Evolutionary conservation across 2,888 invertebrate genomes (phyloP).

Genomic region (Cheilosia pagana): DNA sequence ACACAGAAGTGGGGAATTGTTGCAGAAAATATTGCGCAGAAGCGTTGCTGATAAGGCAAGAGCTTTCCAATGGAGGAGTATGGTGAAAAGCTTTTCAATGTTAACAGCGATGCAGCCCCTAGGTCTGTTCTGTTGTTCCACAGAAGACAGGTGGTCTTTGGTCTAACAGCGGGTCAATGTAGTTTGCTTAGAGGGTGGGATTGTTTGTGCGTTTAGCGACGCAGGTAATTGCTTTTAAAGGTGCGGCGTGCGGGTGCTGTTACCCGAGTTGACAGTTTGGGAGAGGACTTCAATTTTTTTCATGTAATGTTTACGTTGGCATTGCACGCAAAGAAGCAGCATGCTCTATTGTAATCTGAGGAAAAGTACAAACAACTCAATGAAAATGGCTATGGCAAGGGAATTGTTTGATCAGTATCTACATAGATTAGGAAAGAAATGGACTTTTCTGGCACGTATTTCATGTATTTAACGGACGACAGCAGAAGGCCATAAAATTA

Average conservation of each 20-base stretch:
- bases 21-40: slow-evolving; percentile 65
- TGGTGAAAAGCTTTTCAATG: slow-evolving; percentile 58
- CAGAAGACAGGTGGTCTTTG: slow-evolving; percentile 31
- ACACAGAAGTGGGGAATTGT: slow-evolving; percentile 38
- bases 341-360: slow-evolving; percentile 46
- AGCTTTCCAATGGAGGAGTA: slow-evolving; percentile 35
- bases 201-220: slow-evolving; percentile 17
- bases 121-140: slow-evolving; percentile 12
- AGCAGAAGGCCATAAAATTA: background rate
- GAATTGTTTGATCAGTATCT: slow-evolving; percentile 27
- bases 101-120: slow-evolving; percentile 20
- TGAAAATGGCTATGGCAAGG: slow-evolving; percentile 23
- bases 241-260: slow-evolving; percentile 44
- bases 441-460: background rate
- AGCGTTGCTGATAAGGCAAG: slow-evolving; percentile 47
- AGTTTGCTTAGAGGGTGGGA: slow-evolving; percentile 39
- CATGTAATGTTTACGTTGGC: slow-evolving; percentile 46
- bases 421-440: slow-evolving; percentile 2
- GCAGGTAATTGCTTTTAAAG: slow-evolving; percentile 47
- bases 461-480: background rate
- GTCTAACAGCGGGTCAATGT: slow-evolving; percentile 52
- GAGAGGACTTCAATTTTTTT: slow-evolving; percentile 11
- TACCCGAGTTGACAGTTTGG: slow-evolving; percentile 13
- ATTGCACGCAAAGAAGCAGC: slow-evolving; percentile 47
- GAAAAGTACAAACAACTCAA: slow-evolving; percentile 33